These are phyloP conservation scores for Micropoecilia bifurca DNA, from an alignment of 2,797 vertebrate genomes.

Conservation along the genomic window DNA sequence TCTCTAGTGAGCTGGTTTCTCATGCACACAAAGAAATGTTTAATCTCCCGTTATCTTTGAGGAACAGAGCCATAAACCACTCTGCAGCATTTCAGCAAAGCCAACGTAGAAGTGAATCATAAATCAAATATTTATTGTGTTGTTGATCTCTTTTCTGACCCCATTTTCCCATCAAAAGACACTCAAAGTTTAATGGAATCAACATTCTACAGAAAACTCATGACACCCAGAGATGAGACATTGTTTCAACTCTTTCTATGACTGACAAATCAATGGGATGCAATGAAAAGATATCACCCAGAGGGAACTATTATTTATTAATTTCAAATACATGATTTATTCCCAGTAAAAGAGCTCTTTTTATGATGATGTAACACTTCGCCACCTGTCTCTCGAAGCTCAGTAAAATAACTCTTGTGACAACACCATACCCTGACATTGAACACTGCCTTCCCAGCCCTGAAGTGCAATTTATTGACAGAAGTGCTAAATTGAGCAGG, in stretches of 20 bases:
- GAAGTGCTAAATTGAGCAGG: conserved; percentile 52
- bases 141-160: conserved; percentile 51
- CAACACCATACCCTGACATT: conserved; percentile 56
- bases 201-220: conserved; percentile 18
- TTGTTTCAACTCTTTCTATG: neutral
- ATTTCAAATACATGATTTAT: conserved; percentile 12
- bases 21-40: conserved; percentile 33
- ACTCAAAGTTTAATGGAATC: conserved; percentile 28
- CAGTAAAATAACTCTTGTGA: conserved; percentile 43
- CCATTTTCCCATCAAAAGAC: conserved; percentile 18
- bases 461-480: conserved; percentile 62
- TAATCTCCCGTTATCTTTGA: conserved; percentile 52
- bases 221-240: neutral
- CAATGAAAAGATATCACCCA: neutral
- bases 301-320: neutral
- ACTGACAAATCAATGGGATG: conserved; percentile 1
- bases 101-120: conserved; percentile 51
- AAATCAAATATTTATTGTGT: conserved; percentile 65
- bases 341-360: neutral
- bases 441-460: conserved; percentile 38
- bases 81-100: conserved; percentile 57
- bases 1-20: conserved; percentile 33
- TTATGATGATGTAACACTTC: conserved; percentile 25
- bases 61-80: conserved; percentile 53
- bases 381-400: conserved; percentile 1